phyloP scores from a whole-genome alignment of 2,113 vertebrate genomes.

The Myrmecophaga tridactyla region DNA sequence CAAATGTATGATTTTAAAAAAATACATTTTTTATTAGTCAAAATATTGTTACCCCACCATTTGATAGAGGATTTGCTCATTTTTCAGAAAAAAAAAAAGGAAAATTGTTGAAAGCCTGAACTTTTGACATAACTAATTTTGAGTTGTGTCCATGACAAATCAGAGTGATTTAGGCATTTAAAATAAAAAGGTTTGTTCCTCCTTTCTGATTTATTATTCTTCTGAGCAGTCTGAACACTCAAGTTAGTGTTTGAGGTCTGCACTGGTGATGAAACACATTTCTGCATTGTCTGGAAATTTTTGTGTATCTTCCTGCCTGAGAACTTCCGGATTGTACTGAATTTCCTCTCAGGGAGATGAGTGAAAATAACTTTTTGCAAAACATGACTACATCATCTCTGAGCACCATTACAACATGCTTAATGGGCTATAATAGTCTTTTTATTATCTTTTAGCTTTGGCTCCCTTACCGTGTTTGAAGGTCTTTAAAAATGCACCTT shows the following conservation, averaged over 20 bases:
- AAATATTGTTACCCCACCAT: neutral
- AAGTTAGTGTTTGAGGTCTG: neutral
- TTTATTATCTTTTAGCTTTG: slow-evolving; percentile 76
- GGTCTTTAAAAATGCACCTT: slow-evolving; percentile 69
- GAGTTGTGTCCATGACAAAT: neutral
- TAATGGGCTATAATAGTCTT: slow-evolving; percentile 73
- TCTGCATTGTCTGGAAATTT: neutral
- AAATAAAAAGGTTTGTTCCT: neutral
- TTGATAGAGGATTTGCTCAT: neutral
- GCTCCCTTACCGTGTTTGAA: slow-evolving; percentile 57
- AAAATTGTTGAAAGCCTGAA: neutral
- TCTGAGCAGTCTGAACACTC: neutral
- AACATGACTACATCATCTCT: slow-evolving; percentile 54
- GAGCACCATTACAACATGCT: slow-evolving; percentile 58
- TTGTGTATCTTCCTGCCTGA: slow-evolving; percentile 1
- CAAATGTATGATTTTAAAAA: neutral
- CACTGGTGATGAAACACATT: neutral
- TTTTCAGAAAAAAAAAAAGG: neutral
- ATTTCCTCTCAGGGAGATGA: slow-evolving; percentile 50
- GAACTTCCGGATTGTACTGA: slow-evolving; percentile 23
- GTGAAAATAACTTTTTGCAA: slow-evolving; percentile 63
- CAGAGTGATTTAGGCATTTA: neutral
- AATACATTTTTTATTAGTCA: neutral
- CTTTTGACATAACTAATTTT: slow-evolving; percentile 30
- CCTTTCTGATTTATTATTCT: neutral